Base-by-base conservation (phyloP, 2,113 vertebrate species). In the Zapus hudsonius region DNA sequence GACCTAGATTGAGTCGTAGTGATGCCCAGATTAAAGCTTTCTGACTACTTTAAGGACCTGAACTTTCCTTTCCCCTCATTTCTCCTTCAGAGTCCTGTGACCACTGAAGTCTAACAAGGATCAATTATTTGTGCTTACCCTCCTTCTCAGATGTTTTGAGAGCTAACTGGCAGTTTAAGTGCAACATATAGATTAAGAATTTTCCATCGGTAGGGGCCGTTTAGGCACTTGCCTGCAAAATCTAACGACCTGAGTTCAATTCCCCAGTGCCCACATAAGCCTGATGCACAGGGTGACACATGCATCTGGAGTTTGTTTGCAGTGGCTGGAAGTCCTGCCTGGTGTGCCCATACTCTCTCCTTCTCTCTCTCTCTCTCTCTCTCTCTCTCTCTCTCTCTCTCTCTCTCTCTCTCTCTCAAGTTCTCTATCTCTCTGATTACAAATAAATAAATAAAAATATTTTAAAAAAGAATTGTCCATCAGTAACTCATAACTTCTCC, bases 151-250 rank as follows among this genome's bases (percentile, higher is more conserved):
- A 72, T 29, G 40, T 36, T n/a, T 10, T 7, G 11, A 4, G 66
- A 94, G 64, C 29, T 86, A 84, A 87, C n/a, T 81, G 47, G 75
- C 55, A 55, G 2, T 84, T 61, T 22, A 83, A 95, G 52, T 7
- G 64, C n/a, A 61, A 86, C 22, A 89, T 31, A 13, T 63, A 29
- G 17, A 63, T 75, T 38, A 95, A 47, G 31, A 31, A 79, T 57
- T 59, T 31, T 33, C 31, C 10, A 74, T 10, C 10, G 11, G 13
- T 40, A 67, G n/a, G n/a, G n/a, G n/a, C n/a, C n/a, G n/a, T n/a
- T n/a, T n/a, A n/a, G n/a, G n/a, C n/a, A n/a, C n/a, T n/a, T n/a
- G n/a, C n/a, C n/a, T n/a, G n/a, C n/a, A n/a, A n/a, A n/a, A n/a
- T n/a, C n/a, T n/a, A n/a, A n/a, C n/a, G n/a, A n/a, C n/a, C n/a